phyloP scores from a whole-genome alignment of 2,797 vertebrate species.

The Chelonia mydas region DNA sequence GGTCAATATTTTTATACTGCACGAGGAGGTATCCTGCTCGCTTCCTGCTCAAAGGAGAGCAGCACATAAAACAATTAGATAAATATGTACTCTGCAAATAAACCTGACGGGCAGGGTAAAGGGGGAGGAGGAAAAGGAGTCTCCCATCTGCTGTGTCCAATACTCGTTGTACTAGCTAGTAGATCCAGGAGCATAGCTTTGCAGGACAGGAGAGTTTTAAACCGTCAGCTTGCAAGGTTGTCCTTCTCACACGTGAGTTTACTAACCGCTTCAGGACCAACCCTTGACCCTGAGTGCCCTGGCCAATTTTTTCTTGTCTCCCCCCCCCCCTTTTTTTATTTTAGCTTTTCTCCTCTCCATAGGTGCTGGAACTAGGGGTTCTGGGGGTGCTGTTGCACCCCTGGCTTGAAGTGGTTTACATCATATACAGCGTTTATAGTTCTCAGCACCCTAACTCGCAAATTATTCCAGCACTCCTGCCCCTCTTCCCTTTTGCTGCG shows the following conservation, averaged over 20 bases:
- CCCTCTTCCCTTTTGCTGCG: neutral
- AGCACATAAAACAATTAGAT: constrained; percentile 64
- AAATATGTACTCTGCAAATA: constrained; percentile 78
- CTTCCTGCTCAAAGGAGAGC: constrained; percentile 71
- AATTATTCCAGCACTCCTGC: no score
- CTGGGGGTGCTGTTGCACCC: no score
- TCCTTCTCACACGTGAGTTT: neutral
- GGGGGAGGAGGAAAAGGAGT: constrained; percentile 38
- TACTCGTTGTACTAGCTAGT: constrained; percentile 53
- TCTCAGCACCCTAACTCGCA: no score
- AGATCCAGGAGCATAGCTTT: constrained; percentile 67
- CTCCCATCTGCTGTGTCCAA: constrained; percentile 65
- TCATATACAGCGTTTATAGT: no score
- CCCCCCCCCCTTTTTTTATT: neutral
- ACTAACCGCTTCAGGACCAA: neutral
- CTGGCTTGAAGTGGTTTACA: no score
- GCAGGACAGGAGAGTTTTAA: constrained; percentile 26
- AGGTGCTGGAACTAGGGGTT: no score
- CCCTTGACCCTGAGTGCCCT: neutral
- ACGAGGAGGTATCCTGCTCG: constrained; percentile 61
- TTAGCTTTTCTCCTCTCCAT: neutral
- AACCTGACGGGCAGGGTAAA: constrained; percentile 39
- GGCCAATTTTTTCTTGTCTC: neutral
- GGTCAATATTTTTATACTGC: constrained; percentile 81
- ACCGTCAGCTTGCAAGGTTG: neutral